Conservation (phyloP, 2,888 invertebrate genomes). For the Macrophya annulata region DNA sequence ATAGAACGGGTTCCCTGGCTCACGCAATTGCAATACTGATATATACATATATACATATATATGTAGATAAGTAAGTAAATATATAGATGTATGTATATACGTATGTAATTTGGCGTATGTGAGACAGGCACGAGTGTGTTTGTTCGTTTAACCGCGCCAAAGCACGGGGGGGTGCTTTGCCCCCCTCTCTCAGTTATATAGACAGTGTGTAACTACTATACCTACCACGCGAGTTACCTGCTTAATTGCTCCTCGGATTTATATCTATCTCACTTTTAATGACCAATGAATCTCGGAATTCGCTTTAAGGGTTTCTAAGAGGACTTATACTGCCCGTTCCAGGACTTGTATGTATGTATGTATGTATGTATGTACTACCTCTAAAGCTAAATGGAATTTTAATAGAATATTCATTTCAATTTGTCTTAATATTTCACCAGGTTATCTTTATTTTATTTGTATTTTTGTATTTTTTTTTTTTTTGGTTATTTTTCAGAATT, state of each 20-base stretch:
- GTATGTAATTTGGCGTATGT: background rate
- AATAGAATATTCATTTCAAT: too few relatives aligned
- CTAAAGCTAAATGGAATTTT: too few relatives aligned
- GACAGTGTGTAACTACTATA: conserved; percentile 13
- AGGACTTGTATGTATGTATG: too few relatives aligned
- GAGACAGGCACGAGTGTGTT: background rate
- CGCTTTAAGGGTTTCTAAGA: background rate
- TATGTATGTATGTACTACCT: too few relatives aligned
- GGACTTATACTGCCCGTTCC: background rate
- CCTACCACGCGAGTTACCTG: conserved; percentile 31
- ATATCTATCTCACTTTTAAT: conserved; percentile 40
- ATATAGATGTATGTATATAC: background rate
- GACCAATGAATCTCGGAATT: background rate
- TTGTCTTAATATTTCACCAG: too few relatives aligned
- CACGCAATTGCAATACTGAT: conserved; percentile 25
- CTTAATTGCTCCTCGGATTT: conserved; percentile 44
- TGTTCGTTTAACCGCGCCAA: conserved; percentile 29
- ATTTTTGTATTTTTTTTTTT: too few relatives aligned
- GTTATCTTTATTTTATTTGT: too few relatives aligned
- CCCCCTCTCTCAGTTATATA: background rate
- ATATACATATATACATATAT: background rate
- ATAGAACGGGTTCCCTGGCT: background rate
- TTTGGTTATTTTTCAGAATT: too few relatives aligned
- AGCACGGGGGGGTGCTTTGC: too few relatives aligned
- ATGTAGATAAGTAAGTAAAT: background rate